Base-by-base conservation (phyloP, 2,888 invertebrate species). In the Uloborus plumipes region DNA sequence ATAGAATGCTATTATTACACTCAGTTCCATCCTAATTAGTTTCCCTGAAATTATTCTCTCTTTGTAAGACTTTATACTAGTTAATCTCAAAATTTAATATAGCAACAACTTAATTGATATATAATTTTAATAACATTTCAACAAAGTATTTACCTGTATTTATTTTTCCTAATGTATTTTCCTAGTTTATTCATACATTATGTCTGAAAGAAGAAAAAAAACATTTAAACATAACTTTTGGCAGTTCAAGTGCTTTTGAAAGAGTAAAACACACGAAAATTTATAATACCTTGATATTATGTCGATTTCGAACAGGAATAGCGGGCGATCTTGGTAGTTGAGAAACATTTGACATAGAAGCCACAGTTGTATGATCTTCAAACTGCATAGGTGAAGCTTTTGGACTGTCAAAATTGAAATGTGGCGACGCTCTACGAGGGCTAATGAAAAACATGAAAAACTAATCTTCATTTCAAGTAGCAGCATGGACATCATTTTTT, bases 321-420 rank as follows among this genome's bases (percentile, higher is more conserved):
- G 84, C 84, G 49, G 84, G 84, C 50, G 84, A 84, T 47, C 82
- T 82, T n/a, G 82, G 82, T 14, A 76, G 49, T 20, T 76, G 75
- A 55, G 66, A 22, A 7, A 66, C 74, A 59, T 74, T 62, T 9
- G 62, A 26, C 53, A 47, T 51, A 59, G 13, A 26, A 53, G 65
- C 59, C n/a, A 66, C 47, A 11, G 77, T 65, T 49, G 78, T 72
- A 20, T 71, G 77, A 16, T 84, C 84, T n/a, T 84, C 84, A 64
- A 65, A 76, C 47, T 53, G 61, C 61, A 50, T 65, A 16, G 26
- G 80, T 18, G 50, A 69, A 16, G 69, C 58, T 64, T 47, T 64
- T 18, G 53, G 55, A 18, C 50, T 58, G 14, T 84, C 79, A 80
- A 62, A 80, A 31, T 49, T 62, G 18, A 76, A 80, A n/a, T 75